Evolutionary conservation across 2,797 vertebrate genomes (phyloP).

Genomic region (Hephaestus fuliginosus): DNA sequence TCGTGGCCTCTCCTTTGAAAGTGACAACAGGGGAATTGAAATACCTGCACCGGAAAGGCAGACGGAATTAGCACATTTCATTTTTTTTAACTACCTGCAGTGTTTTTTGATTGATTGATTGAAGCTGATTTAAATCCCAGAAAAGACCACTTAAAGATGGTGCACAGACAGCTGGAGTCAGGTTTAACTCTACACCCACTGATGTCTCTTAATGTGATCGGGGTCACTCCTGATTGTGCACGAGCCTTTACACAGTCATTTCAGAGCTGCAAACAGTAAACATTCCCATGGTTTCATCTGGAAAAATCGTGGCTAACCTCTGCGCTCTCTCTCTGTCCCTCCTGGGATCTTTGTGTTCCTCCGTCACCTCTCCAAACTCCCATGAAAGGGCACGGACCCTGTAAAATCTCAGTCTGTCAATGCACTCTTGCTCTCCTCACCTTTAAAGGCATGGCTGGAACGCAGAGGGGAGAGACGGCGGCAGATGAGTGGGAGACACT

Average conservation of each 20-base stretch:
- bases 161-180: conserved; percentile 22
- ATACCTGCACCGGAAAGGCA: not conserved
- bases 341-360: not conserved
- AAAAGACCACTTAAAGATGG: not conserved
- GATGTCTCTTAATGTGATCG: not conserved
- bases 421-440: conserved; percentile 42
- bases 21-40: not conserved
- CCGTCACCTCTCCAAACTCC: conserved; percentile 1
- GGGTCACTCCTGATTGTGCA: not conserved
- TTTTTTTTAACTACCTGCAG: not conserved
- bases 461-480: not conserved
- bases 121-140: conserved; percentile 10
- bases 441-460: conserved; percentile 56
- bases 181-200: conserved; percentile 30
- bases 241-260: not conserved
- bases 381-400: conserved; percentile 44
- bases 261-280: not conserved
- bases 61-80: not conserved
- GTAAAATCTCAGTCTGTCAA: conserved; percentile 42
- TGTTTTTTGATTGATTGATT: not conserved
- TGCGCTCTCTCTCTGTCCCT: not conserved
- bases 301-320: not conserved
- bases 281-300: not conserved
- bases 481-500: not conserved
- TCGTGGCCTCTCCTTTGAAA: too few relatives aligned